Evolutionary conservation across 1,140 invertebrate species (phyloP).

Genomic region (Pachyrhynchus sulphureomaculatus): DNA sequence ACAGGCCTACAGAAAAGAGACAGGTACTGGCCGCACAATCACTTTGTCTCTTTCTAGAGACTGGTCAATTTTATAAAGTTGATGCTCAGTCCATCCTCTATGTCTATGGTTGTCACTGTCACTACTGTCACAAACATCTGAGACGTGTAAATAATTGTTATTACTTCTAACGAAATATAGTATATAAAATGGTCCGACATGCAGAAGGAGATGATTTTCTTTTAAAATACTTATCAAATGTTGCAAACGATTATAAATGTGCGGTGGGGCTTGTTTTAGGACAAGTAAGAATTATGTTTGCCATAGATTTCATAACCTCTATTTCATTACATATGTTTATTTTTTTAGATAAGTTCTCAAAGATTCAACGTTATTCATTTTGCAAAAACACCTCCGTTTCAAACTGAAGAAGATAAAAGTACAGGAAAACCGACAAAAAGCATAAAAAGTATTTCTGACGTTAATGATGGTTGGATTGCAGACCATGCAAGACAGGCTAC

Average conservation of each 20-base stretch:
- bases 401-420: constrained; percentile 44
- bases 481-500: constrained; percentile 73
- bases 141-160: no score
- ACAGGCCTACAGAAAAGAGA: no score
- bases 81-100: no score
- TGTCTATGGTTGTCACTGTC: no score
- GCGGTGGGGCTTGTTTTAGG: constrained; percentile 68
- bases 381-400: constrained; percentile 65
- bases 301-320: constrained; percentile 31
- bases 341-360: constrained; percentile 54
- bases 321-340: constrained; percentile 24
- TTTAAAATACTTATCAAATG: constrained; percentile 53
- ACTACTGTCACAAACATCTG: no score
- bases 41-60: no score
- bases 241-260: constrained; percentile 55
- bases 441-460: constrained; percentile 47
- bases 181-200: constrained; percentile 55
- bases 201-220: constrained; percentile 53
- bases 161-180: no score
- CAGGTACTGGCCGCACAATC: no score
- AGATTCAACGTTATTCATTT: constrained; percentile 73
- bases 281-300: constrained; percentile 56
- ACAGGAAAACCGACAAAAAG: constrained; percentile 39
- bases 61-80: no score
- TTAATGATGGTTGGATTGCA: constrained; percentile 63